Evolutionary conservation across 2,797 vertebrate species (phyloP).

Genomic region (Muscicapa striata): DNA sequence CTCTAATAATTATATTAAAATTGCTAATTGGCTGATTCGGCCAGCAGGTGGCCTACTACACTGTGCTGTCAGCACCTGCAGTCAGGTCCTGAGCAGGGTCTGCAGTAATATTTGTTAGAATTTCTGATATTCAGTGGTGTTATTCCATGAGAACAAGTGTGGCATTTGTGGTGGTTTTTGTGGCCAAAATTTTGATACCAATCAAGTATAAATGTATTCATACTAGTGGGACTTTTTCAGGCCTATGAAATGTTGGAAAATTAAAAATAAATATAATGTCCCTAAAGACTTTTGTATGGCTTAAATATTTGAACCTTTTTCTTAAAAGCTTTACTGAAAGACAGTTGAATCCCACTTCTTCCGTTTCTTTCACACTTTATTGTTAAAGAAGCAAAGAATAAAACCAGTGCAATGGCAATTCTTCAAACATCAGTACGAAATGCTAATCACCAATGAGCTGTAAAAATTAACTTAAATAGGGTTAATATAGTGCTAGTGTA

Average conservation of each 20-base stretch:
- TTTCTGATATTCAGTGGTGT: not conserved
- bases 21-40: slow-evolving; percentile 66
- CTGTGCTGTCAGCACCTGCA: slow-evolving; percentile 52
- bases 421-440: slow-evolving; percentile 50
- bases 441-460: slow-evolving; percentile 60
- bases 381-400: slow-evolving; percentile 44
- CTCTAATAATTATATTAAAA: slow-evolving; percentile 8
- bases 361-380: slow-evolving; percentile 43
- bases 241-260: slow-evolving; percentile 18
- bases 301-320: slow-evolving; percentile 24
- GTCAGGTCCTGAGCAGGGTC: not conserved
- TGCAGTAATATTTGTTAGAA: not conserved
- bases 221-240: slow-evolving; percentile 7
- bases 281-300: not conserved
- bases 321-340: slow-evolving; percentile 24
- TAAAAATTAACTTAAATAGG: slow-evolving; percentile 58
- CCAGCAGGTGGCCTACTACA: slow-evolving; percentile 79
- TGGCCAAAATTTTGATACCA: not conserved
- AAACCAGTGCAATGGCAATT: slow-evolving; percentile 46
- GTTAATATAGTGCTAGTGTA: slow-evolving; percentile 35
- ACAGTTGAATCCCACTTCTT: not conserved
- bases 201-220: not conserved
- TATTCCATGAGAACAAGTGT: not conserved
- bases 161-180: not conserved
- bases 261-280: slow-evolving; percentile 20